Percentiles rank a stretch among this genome's conserved stretches.
Evolutionary conservation across 2,888 invertebrate genomes (phyloP).

Genomic region (Hedychridium roseum): DNA sequence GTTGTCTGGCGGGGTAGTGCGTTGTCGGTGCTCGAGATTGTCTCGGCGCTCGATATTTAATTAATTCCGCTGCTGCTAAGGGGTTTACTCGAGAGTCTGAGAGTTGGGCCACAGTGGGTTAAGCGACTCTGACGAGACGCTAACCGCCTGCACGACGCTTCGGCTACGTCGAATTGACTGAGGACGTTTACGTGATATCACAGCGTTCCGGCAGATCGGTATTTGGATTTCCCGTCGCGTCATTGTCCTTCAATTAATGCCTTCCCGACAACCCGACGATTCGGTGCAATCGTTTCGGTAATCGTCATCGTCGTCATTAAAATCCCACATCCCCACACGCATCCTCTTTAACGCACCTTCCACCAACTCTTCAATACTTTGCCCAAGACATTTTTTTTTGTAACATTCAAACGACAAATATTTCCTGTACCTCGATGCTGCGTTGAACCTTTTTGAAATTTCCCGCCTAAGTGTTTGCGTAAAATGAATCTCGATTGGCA

Average conservation of each 20-base stretch:
- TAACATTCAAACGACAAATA: too few species aligned
- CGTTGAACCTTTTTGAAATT: too few species aligned
- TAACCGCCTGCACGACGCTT: constrained; percentile 1
- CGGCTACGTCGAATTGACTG: constrained; percentile 13
- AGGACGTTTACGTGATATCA: too few species aligned
- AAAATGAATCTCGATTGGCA: too few species aligned
- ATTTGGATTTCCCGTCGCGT: background rate
- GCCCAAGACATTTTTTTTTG: too few species aligned
- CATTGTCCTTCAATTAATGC: background rate
- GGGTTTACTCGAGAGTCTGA: constrained; percentile 15
- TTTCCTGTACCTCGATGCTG: too few species aligned
- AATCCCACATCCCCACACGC: too few species aligned
- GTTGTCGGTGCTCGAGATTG: constrained; percentile 20
- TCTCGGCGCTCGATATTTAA: constrained; percentile 28
- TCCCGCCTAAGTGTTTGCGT: too few species aligned
- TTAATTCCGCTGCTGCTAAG: constrained; percentile 26
- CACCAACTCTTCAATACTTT: background rate
- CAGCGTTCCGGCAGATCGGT: constrained; percentile 4
- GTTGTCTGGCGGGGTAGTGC: background rate
- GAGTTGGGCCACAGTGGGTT: constrained; percentile 13
- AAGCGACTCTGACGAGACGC: constrained; percentile 19
- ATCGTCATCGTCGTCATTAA: too few species aligned
- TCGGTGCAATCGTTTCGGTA: background rate
- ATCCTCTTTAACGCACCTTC: too few species aligned
- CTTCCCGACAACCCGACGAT: background rate